phyloP scores from a whole-genome alignment of 2,797 vertebrate genomes.

The Prionace glauca region DNA sequence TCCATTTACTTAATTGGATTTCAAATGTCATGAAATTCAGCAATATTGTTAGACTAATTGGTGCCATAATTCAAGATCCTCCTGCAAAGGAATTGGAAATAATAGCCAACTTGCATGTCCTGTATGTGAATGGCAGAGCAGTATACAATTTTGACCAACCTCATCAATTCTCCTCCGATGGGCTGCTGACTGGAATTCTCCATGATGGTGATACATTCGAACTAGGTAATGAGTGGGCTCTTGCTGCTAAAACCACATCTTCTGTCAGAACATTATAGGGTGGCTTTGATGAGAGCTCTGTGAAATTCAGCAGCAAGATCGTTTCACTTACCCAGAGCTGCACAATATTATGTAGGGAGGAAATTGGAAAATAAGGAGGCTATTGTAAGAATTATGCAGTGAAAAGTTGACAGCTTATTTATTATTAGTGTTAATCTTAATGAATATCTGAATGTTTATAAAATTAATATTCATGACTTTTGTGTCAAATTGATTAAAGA shows the following conservation, averaged over 20 bases:
- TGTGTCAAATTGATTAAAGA: background rate
- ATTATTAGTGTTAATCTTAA: background rate
- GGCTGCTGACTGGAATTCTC: background rate
- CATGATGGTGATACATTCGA: background rate
- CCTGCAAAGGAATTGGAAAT: background rate
- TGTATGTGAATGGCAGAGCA: background rate
- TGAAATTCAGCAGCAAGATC: background rate
- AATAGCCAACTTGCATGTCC: background rate
- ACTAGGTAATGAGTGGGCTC: background rate
- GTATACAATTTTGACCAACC: background rate
- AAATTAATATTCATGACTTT: background rate
- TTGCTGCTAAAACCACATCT: background rate
- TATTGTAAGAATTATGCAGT: background rate
- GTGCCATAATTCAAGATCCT: background rate
- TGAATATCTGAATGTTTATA: background rate
- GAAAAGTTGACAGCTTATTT: background rate
- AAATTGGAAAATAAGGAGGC: background rate
- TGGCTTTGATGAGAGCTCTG: background rate
- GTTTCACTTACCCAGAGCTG: background rate
- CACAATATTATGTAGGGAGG: background rate
- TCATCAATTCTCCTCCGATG: background rate
- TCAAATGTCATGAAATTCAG: constrained; percentile 1
- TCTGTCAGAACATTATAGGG: background rate
- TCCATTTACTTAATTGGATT: background rate
- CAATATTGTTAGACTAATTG: background rate